A percentile compares a stretch with the other conserved stretches of the same genome.
Conservation (phyloP, 2,113 vertebrate genomes). For the Cyphomyrus discorhynchus region DNA sequence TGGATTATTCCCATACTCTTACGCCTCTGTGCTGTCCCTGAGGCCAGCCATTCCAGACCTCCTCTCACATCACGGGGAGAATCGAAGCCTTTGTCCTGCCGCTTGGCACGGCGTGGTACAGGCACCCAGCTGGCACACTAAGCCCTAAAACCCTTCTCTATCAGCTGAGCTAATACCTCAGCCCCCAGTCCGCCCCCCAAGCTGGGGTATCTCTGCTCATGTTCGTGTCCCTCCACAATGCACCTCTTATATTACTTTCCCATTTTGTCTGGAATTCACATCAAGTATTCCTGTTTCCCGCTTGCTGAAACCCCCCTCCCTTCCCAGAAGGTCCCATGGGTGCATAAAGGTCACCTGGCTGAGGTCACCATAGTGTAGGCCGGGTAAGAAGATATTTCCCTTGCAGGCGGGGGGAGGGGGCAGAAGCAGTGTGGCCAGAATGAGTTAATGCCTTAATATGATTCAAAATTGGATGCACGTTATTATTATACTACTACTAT, state of each 20-base stretch:
- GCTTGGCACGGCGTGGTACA: constrained; percentile 51
- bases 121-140: constrained; percentile 53
- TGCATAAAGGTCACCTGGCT: not conserved
- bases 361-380: not conserved
- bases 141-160: constrained; percentile 59
- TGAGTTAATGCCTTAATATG: not conserved
- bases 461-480: not conserved
- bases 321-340: not conserved
- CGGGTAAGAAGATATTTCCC: not conserved
- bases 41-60: constrained; percentile 60
- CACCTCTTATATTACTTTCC: not conserved
- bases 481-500: not conserved
- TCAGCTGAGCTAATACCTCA: constrained; percentile 3
- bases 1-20: constrained; percentile 55
- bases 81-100: constrained; percentile 72
- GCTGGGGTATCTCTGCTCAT: not conserved
- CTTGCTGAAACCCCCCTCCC: not conserved
- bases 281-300: not conserved
- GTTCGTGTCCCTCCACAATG: not conserved
- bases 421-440: not conserved
- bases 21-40: constrained; percentile 42
- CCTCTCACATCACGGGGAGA: constrained; percentile 48
- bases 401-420: not conserved
- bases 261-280: not conserved
- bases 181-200: not conserved